These are phyloP conservation scores for Eolophus roseicapilla DNA, from an alignment of 2,113 vertebrate genomes.

Conservation along the genomic window DNA sequence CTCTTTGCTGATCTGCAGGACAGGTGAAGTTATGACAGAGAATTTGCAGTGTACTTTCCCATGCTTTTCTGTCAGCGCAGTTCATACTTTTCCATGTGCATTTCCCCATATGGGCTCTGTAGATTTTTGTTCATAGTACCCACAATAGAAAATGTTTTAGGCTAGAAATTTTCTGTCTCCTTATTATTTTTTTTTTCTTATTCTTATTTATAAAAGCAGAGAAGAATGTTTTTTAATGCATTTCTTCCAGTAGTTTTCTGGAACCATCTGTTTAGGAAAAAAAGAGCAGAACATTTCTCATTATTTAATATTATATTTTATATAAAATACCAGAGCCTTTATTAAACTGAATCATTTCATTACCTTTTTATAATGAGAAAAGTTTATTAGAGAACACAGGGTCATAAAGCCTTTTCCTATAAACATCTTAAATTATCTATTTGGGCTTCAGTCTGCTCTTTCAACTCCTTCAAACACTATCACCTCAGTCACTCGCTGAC, in stretches of 20 bases:
- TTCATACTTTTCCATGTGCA: fast-evolving
- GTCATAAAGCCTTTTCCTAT: neutral
- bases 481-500: neutral
- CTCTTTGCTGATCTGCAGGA: neutral
- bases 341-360: constrained; percentile 39
- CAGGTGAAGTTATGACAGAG: neutral
- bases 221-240: neutral
- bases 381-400: constrained; percentile 1
- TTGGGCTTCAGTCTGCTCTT: neutral
- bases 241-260: neutral
- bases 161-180: neutral
- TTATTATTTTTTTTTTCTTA: neutral
- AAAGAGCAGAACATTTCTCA: neutral
- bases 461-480: neutral
- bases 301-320: constrained; percentile 20
- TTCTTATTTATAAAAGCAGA: neutral
- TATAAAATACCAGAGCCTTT: constrained; percentile 6
- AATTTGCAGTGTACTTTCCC: neutral
- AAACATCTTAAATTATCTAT: constrained; percentile 5
- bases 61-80: neutral
- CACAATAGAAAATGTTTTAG: neutral
- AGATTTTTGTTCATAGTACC: neutral
- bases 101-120: neutral
- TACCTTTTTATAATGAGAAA: constrained; percentile 38
- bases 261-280: neutral